Evolutionary conservation across 2,113 vertebrate genomes (phyloP), one percentile per base, ranked within the genome.

Genomic region (Heterocephalus glaber): DNA sequence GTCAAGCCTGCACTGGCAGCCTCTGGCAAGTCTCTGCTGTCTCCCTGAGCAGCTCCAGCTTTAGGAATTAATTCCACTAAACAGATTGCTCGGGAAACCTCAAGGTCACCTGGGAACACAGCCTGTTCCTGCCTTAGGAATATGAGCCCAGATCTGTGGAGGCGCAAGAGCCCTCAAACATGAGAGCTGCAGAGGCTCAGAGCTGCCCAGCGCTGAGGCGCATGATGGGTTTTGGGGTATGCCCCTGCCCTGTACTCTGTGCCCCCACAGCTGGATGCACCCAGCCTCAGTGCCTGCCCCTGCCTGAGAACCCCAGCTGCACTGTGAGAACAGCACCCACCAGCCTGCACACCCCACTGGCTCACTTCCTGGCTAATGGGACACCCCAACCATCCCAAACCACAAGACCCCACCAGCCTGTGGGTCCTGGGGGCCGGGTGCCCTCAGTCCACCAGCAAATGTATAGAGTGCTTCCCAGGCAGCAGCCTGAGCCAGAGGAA

Each of bases 81-180:
- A 97, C 97, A 97, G 91, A 84, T 95, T 88, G 91, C 89, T 97
- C 86, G 11, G 95, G 97, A 97, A 94, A 89, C 92, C 87, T 97
- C 92, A 94, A 95, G 96, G 97, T 97, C 97, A 82, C 90, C 97
- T 97, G 94, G 97, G 97, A 98, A 98, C 94, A 93, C 96, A 96
- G 61, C 96, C 97, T 96, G 94, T 96, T 93, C 96, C 49, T 44
- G 56, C 83, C 44, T 96, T 52, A 5, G 11, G 41, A 86, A 38
- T 49, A 2, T 16, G 44, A 35, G 38, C 49, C 81, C 85, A 92
- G 68, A 30, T 20, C 44, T 38, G 8, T 12, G 41, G 56, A 77
- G 66, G 80, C 49, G 3, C 12, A 28, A 28, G 90, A 91, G 56
- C n/a, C 54, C 49, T n/a, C 9, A 11, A 66, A 44, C 24, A 1